Evolutionary conservation across 1,140 invertebrate species (phyloP).

Genomic region (Coboldia fuscipes): DNA sequence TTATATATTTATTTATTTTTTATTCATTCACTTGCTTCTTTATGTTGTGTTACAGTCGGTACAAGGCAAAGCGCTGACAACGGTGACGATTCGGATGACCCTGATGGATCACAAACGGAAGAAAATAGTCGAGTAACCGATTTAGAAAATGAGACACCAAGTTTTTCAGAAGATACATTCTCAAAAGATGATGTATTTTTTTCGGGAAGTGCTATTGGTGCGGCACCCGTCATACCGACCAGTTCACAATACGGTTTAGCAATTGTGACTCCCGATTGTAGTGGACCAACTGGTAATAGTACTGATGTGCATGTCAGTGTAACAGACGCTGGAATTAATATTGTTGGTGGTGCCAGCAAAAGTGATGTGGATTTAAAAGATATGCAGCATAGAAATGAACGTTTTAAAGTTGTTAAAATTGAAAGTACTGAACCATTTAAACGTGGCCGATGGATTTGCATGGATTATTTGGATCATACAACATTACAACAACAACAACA

Average conservation of each 20-base stretch:
- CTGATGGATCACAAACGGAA: slow-evolving; percentile 84
- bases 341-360: slow-evolving; percentile 36
- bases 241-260: slow-evolving; percentile 64
- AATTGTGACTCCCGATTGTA: slow-evolving; percentile 37
- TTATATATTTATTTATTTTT: too few species aligned
- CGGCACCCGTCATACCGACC: slow-evolving; percentile 61
- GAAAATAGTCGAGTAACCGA: slow-evolving; percentile 63
- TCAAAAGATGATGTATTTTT: slow-evolving; percentile 64
- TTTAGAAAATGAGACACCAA: slow-evolving; percentile 62
- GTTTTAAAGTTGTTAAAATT: slow-evolving; percentile 93
- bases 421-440: slow-evolving; percentile 87
- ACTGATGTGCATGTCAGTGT: slow-evolving; percentile 35
- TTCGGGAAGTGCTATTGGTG: slow-evolving; percentile 46
- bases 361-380: slow-evolving; percentile 40
- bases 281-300: slow-evolving; percentile 6
- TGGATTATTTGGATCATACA: slow-evolving; percentile 83
- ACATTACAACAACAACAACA: slow-evolving; percentile 24
- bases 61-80: slow-evolving; percentile 60
- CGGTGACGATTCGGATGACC: slow-evolving; percentile 80
- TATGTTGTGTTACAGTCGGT: slow-evolving; percentile 55
- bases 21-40: too few species aligned
- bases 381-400: slow-evolving; percentile 53
- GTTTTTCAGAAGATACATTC: slow-evolving; percentile 64
- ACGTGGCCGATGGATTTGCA: slow-evolving; percentile 83
- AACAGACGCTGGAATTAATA: slow-evolving; percentile 37